phyloP scores from a whole-genome alignment of 2,888 invertebrate genomes.

The Nomada ruficornis region DNA sequence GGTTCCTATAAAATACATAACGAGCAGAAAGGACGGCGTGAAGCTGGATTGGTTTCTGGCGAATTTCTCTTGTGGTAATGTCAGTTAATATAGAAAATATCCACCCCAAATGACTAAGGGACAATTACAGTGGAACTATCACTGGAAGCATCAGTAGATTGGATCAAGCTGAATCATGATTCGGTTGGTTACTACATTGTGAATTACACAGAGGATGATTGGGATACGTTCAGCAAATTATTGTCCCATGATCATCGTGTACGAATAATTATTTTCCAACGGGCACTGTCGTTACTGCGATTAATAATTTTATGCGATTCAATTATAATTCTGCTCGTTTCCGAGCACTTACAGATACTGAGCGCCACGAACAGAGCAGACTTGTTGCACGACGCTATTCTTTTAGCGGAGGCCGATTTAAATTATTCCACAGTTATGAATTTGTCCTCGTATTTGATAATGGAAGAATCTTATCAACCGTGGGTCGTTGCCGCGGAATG shows the following conservation, averaged over 20 bases:
- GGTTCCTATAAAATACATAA: slow-evolving; percentile 67
- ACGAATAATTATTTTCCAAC: background rate
- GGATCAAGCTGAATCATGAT: slow-evolving; percentile 71
- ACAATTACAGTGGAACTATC: slow-evolving; percentile 56
- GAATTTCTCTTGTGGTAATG: slow-evolving; percentile 66
- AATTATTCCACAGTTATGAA: slow-evolving; percentile 52
- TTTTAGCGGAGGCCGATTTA: slow-evolving; percentile 59
- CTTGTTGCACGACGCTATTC: slow-evolving; percentile 68
- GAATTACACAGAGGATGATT: slow-evolving; percentile 68
- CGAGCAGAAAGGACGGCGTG: slow-evolving; percentile 56
- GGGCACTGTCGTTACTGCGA: background rate
- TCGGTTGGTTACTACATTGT: slow-evolving; percentile 72
- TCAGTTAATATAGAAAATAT: background rate
- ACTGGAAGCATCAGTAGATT: slow-evolving; percentile 59
- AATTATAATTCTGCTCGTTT: slow-evolving; percentile 2
- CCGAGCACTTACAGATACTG: slow-evolving; percentile 42
- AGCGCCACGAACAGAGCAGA: slow-evolving; percentile 64
- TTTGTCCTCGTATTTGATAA: slow-evolving; percentile 62
- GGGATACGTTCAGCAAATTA: slow-evolving; percentile 59
- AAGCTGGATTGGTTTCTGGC: slow-evolving; percentile 67
- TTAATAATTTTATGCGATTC: background rate
- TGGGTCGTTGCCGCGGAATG: slow-evolving; percentile 67
- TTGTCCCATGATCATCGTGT: slow-evolving; percentile 57
- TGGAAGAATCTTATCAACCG: slow-evolving; percentile 64
- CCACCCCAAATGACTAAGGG: background rate